phyloP scores from a whole-genome alignment of 1,140 invertebrate genomes.

The Sinella curviseta region DNA sequence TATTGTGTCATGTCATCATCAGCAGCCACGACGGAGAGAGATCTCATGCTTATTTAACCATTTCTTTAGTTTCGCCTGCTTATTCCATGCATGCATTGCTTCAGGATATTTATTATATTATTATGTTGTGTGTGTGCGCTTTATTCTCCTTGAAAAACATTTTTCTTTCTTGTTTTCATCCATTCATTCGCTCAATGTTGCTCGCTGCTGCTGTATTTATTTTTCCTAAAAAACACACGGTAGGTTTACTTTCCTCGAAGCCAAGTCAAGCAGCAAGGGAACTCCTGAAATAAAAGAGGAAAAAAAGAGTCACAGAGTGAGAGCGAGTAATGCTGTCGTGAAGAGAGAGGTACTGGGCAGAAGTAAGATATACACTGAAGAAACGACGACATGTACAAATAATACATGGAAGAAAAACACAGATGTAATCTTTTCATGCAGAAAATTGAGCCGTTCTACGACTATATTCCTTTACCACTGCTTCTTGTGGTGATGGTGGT shows the following conservation, averaged over 20 bases:
- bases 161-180: no score
- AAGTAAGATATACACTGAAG: background rate
- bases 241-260: constrained; percentile 9
- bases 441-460: background rate
- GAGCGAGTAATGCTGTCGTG: no score
- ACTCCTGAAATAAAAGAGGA: background rate
- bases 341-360: no score
- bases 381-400: background rate
- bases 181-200: no score
- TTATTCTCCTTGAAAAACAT: no score
- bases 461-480: background rate
- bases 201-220: background rate
- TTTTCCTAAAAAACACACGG: background rate
- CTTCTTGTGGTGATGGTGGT: background rate
- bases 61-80: background rate
- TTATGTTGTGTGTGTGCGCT: no score
- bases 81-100: background rate
- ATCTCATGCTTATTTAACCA: constrained; percentile 11
- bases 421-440: constrained; percentile 18
- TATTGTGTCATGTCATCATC: constrained; percentile 1
- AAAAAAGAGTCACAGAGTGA: no score
- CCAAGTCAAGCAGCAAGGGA: background rate
- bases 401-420: background rate
- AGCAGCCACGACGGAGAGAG: no score
- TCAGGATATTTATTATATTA: constrained; percentile 7